Evolutionary conservation across 1,140 invertebrate genomes (phyloP), one percentile per base, ranked within the genome.

Genomic region (Aphaenogaster floridana): DNA sequence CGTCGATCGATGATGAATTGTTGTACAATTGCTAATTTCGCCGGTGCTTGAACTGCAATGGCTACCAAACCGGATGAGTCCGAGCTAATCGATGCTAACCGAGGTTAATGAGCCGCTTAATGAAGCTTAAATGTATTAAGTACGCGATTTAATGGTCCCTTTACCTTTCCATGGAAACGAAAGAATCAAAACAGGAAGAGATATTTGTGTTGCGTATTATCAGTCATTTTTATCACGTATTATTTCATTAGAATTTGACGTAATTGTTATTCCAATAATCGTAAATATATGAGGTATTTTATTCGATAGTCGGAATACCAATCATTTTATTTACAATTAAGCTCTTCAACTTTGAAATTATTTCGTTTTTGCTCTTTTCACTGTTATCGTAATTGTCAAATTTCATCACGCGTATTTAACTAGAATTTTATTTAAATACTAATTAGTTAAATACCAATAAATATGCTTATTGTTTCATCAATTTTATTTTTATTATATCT

Each of bases 1-100:
- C 45, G 64, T 66, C n/a, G 88, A 87, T 90, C 88, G 86, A 90
- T 88, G 72, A 90, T 78, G 66, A 34, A 90, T 90, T 28, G 36
- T 48, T n/a, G 66, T 28, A 57, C 52, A 57, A 89, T 90, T 85
- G 86, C 66, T 81, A 84, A 54, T 89, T 84, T 74, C 88, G 63
- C 36, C 64, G 84, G 11, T 28, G 59, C 68, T 64, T 50, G 66
- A 52, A 5, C 50, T 17, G 39, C 21, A 59, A 83, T 74, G 34
- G 52, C 42, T 39, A 15, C 28, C 13, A 11, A 48, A 13, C 15
- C 68, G 50, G 17, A 45, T 48, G 39, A 7, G 9, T 15, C 6
- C 21, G 3, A 34, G 66, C 21, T 42, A 5, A 80, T 84, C 52
- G 42, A 61, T 39, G 13, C 21, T 63, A 39, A 76, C 36, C 11